Evolutionary conservation across 30 jellyfish, hydroid and myxozoan genomes (phyloP), one percentile per base, ranked within the genome.

Genomic region (Pelagia noctiluca): DNA sequence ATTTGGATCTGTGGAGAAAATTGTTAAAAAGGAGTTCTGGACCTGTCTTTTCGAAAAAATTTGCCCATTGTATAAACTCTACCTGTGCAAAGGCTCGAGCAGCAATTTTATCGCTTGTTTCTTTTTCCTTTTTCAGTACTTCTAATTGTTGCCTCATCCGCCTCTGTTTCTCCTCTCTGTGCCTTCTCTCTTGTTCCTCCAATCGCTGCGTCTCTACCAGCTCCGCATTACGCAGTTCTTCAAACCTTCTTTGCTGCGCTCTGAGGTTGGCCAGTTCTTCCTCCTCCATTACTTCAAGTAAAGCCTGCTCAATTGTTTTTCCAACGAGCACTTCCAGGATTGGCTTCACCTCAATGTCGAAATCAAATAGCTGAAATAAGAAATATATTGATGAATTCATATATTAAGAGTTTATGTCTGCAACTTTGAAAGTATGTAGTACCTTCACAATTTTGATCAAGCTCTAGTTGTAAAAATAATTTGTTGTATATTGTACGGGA

Each of bases 71-170:
- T n/a, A n/a, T n/a, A n/a, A n/a, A n/a, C n/a, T 50, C 36, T 37
- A 92, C 98, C 94, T 92, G 98, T 61, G 98, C 98, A 86, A 92
- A 92, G 18, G 98, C 96, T 73, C 96, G 76, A 35, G 98, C 98
- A 16, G 98, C 98, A 35, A 92, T 85, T 78, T 92, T 92, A 4
- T 85, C 95, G 22, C 50, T 76, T 2, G 96, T 92, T 75, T 92
- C 96, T 77, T 80, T 86, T 74, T 92, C 97, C 67, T 92, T 92
- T 36, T 79, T 92, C 90, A 80, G 54, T 1, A 92, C 97, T 35
- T 92, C 98, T 24, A 86, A 78, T 57, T 92, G 98, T 60, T 92
- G 98, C 38, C 95, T 74, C 96, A 92, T 92, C 65, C 98, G 74
- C 19, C 98, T 71, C 35, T 92, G 97, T 68, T 92, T 92, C 78